Evolutionary conservation across 2,113 vertebrate species (phyloP).

Genomic region (Daboia siamensis): DNA sequence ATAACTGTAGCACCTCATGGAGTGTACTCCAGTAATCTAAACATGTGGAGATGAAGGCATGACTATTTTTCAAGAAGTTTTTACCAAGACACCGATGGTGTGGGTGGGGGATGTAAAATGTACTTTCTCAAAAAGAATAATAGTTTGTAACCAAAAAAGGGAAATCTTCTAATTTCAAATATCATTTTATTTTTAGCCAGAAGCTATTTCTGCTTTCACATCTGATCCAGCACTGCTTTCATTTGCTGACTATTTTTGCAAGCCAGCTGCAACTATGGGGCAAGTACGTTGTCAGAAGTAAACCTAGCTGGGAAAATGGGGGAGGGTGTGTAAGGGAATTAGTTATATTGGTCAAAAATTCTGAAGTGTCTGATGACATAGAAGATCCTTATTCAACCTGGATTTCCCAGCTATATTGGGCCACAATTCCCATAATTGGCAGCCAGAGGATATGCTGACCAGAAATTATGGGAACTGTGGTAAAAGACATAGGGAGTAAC

Average conservation of each 20-base stretch:
- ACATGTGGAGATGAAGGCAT: neutral
- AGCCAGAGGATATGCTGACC: neutral
- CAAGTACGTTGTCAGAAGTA: constrained; percentile 61
- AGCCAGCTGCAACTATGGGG: constrained; percentile 80
- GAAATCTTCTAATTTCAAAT: neutral
- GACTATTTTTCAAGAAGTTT: neutral
- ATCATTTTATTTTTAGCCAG: constrained; percentile 76
- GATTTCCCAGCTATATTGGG: neutral
- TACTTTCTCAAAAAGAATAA: neutral
- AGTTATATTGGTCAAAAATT: neutral
- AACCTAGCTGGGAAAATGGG: neutral
- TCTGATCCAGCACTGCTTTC: constrained; percentile 92
- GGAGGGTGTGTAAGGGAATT: neutral
- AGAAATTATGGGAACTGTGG: neutral
- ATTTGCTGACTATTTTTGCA: constrained; percentile 95
- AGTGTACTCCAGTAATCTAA: neutral
- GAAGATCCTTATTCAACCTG: neutral
- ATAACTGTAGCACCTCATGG: neutral
- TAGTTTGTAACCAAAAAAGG: neutral
- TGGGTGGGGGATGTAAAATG: neutral
- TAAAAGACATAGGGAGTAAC: neutral
- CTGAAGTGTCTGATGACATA: neutral
- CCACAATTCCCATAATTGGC: neutral
- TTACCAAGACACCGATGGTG: neutral
- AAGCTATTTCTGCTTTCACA: constrained; percentile 93